These are phyloP conservation scores for Noctua janthe DNA, from an alignment of 2,888 invertebrate genomes.

Conservation along the genomic window DNA sequence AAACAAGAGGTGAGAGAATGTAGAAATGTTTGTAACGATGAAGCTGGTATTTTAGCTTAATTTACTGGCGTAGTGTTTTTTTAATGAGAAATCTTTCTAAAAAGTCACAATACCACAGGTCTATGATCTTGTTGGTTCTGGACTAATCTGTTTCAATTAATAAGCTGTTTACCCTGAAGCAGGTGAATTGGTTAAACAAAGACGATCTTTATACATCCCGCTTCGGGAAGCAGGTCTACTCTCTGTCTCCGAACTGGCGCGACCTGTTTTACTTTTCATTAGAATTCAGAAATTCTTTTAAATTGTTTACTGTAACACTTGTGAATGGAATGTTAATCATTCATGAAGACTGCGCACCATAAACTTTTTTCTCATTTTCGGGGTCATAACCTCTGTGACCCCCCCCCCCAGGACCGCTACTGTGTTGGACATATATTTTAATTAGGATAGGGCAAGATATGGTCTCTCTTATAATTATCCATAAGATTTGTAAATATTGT, in stretches of 20 bases:
- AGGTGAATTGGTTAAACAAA: not conserved
- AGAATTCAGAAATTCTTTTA: not conserved
- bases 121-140: not conserved
- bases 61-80: not conserved
- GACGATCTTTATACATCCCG: not conserved
- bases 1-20: conserved; percentile 86
- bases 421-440: conserved; percentile 7
- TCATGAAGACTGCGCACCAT: conserved; percentile 30
- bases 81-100: not conserved
- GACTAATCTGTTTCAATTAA: too few species aligned
- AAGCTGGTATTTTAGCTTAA: not conserved
- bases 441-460: too few species aligned
- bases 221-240: not conserved
- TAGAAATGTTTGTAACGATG: not conserved
- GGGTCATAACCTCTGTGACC: not conserved
- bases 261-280: not conserved
- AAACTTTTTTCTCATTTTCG: conserved; percentile 47
- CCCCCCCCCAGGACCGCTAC: too few species aligned
- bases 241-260: not conserved
- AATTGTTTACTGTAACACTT: too few species aligned
- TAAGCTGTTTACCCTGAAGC: not conserved
- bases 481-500: conserved; percentile 74
- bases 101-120: not conserved
- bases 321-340: conserved; percentile 50
- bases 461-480: conserved; percentile 11